Conservation (phyloP, 2,113 vertebrate genomes). For the Zapus hudsonius region DNA sequence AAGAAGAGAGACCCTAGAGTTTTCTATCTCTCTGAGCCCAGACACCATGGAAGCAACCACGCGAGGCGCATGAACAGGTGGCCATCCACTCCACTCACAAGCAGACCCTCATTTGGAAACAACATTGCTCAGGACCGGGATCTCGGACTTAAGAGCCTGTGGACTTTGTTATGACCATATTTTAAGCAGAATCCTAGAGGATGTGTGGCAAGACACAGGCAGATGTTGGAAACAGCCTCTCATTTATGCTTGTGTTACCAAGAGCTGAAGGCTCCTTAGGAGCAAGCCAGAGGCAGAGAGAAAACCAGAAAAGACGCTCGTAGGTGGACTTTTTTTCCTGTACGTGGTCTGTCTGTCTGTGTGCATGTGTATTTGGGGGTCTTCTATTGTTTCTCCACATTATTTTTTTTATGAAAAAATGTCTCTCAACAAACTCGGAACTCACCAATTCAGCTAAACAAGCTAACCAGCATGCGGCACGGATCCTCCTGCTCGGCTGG, state of each 20-base stretch:
- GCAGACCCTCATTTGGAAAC: not conserved
- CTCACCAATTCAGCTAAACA: too few relatives aligned
- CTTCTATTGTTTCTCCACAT: too few relatives aligned
- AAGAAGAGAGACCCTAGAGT: not conserved
- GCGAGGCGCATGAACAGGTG: rapidly evolving
- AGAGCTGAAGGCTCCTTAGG: not conserved
- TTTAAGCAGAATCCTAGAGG: not conserved
- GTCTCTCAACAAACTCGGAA: too few relatives aligned
- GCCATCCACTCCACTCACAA: not conserved
- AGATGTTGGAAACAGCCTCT: not conserved
- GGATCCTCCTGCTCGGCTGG: too few relatives aligned
- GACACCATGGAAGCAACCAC: not conserved
- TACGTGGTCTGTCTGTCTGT: too few relatives aligned
- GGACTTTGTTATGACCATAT: not conserved
- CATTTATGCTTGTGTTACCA: not conserved
- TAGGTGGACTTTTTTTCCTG: not conserved
- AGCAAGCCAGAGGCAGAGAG: not conserved
- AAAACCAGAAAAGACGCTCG: not conserved
- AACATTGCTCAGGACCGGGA: not conserved
- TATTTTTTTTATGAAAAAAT: too few relatives aligned
- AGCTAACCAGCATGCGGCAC: too few relatives aligned
- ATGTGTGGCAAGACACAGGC: not conserved
- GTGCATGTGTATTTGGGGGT: too few relatives aligned
- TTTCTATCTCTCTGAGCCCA: not conserved
- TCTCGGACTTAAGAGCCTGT: not conserved